Conservation (phyloP, 1,140 invertebrate genomes). For the Epicauta chinensis region DNA sequence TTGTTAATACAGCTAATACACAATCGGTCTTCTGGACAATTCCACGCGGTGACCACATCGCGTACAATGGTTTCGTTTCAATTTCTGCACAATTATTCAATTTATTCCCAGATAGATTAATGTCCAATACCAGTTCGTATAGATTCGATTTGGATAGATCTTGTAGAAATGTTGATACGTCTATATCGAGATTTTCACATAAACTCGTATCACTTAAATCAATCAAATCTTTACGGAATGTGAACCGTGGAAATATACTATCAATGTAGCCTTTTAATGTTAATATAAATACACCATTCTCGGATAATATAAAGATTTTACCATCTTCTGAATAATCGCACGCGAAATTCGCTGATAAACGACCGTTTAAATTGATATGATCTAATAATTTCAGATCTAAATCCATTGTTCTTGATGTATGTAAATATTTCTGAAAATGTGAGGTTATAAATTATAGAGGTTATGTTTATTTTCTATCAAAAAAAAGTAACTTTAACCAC, state of each 20-base stretch:
- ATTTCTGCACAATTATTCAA: too few species aligned
- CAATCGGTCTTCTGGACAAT: conserved; percentile 5
- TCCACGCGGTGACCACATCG: conserved; percentile 9
- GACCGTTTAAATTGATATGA: conserved; percentile 8
- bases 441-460: too few species aligned
- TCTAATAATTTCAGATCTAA: conserved; percentile 7
- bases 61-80: background rate
- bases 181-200: conserved; percentile 6
- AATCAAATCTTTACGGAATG: conserved; percentile 8
- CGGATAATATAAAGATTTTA: conserved; percentile 11
- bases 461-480: too few species aligned
- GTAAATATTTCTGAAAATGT: too few species aligned
- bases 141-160: conserved; percentile 2
- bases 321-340: conserved; percentile 16
- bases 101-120: conserved; percentile 1
- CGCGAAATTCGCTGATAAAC: conserved; percentile 10
- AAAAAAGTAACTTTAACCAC: too few species aligned
- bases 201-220: conserved; percentile 1
- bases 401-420: background rate
- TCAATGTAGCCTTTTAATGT: background rate
- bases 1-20: conserved; percentile 11
- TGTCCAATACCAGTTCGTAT: conserved; percentile 7
- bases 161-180: background rate
- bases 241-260: conserved; percentile 8
- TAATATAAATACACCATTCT: conserved; percentile 10